A percentile compares a stretch with the other conserved stretches of the same genome.
Conservation (phyloP, 2,888 invertebrate species). For the Coremacera marginata region DNA sequence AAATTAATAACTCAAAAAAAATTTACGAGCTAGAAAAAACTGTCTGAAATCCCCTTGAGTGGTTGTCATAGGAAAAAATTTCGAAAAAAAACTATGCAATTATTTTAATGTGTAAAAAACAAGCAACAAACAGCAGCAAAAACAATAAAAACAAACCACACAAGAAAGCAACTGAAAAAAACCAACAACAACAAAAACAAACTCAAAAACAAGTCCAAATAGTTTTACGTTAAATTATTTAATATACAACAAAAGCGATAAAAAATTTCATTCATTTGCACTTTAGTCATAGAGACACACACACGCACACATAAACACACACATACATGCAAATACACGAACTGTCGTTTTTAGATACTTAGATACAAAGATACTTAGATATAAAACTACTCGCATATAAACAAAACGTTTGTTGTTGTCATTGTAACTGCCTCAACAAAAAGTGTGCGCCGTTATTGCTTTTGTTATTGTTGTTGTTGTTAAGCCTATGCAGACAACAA, state of each 20-base stretch:
- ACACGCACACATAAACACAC: background rate
- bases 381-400: too few species aligned
- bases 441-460: constrained; percentile 1
- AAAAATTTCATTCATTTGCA: constrained; percentile 30
- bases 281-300: background rate
- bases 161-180: background rate
- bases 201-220: constrained; percentile 35
- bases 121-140: constrained; percentile 21
- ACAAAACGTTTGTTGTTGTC: background rate
- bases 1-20: constrained; percentile 28
- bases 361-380: constrained; percentile 18
- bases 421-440: background rate
- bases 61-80: constrained; percentile 48
- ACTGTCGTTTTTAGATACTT: constrained; percentile 4
- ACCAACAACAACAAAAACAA: constrained; percentile 41
- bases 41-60: constrained; percentile 48
- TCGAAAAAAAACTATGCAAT: constrained; percentile 48
- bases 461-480: constrained; percentile 2
- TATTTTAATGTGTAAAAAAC: constrained; percentile 45
- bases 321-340: background rate
- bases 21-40: constrained; percentile 17
- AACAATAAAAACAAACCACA: constrained; percentile 18
- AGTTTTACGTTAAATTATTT: constrained; percentile 37
- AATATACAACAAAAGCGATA: constrained; percentile 28
- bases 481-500: constrained; percentile 3